Evolutionary conservation across 2,113 vertebrate genomes (phyloP).

Genomic region (Numida meleagris): DNA sequence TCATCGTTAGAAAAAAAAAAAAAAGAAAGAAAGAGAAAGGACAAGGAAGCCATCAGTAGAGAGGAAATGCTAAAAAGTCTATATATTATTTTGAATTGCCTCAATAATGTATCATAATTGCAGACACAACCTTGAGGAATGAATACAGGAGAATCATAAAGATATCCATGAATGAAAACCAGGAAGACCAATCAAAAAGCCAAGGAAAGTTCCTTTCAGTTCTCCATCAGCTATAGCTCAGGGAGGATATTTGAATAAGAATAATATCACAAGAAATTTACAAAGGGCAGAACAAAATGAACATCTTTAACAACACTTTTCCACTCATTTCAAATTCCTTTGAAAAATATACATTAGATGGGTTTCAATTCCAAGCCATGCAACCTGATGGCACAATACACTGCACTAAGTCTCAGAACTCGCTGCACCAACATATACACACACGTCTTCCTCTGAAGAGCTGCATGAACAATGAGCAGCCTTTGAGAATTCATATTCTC

Average conservation of each 20-base stretch:
- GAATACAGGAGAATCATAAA: conserved; percentile 73
- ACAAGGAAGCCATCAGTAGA: conserved; percentile 70
- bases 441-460: not conserved
- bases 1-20: not conserved
- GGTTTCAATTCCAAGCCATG: conserved; percentile 4
- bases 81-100: conserved; percentile 79
- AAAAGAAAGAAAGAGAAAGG: conserved; percentile 49
- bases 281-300: not conserved
- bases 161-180: conserved; percentile 66
- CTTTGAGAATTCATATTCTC: not conserved
- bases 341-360: not conserved
- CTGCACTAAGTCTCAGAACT: not conserved
- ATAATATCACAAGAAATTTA: conserved; percentile 43
- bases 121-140: conserved; percentile 74
- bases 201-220: conserved; percentile 40
- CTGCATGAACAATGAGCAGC: not conserved
- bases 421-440: not conserved
- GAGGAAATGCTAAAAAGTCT: conserved; percentile 77
- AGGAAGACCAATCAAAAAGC: conserved; percentile 67
- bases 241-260: conserved; percentile 42
- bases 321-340: conserved; percentile 7
- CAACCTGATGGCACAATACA: not conserved
- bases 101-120: conserved; percentile 75
- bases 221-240: conserved; percentile 54
- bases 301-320: conserved; percentile 20